These are phyloP conservation scores for Andrena flavipes DNA, from an alignment of 2,888 invertebrate species.

Conservation along the genomic window DNA sequence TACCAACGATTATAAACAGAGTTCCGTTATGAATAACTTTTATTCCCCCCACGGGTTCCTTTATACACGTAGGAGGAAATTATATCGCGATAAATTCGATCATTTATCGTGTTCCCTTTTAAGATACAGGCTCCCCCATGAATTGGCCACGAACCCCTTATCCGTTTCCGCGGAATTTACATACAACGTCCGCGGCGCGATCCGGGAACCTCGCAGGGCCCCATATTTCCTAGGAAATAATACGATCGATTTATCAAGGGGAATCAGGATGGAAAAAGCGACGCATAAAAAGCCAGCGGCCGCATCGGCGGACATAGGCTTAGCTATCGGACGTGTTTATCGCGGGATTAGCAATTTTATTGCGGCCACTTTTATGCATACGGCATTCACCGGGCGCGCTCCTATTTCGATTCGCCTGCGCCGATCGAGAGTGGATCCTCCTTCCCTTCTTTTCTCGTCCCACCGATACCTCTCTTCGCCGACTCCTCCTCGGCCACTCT, in stretches of 20 bases:
- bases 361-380: conserved; percentile 60
- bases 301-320: conserved; percentile 42
- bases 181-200: conserved; percentile 2
- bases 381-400: conserved; percentile 33
- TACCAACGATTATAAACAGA: neutral
- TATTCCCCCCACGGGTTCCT: neutral
- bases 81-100: neutral
- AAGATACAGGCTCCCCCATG: neutral
- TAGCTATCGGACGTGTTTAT: conserved; percentile 68
- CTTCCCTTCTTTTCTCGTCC: conserved; percentile 26
- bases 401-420: conserved; percentile 47
- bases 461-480: conserved; percentile 1
- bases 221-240: conserved; percentile 33
- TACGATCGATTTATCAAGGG: conserved; percentile 47
- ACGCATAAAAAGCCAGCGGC: conserved; percentile 12
- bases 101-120: conserved; percentile 1
- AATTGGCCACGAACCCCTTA: conserved; percentile 13
- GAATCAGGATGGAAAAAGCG: conserved; percentile 6
- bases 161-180: conserved; percentile 19
- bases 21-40: neutral
- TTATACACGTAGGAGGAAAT: neutral
- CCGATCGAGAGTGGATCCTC: conserved; percentile 61
- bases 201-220: neutral
- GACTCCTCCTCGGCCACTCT: neutral
- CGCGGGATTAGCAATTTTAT: conserved; percentile 71